A percentile compares a stretch with the other conserved stretches of the same genome.
phyloP scores from a whole-genome alignment of 2,797 vertebrate genomes.

The Cygnus olor region DNA sequence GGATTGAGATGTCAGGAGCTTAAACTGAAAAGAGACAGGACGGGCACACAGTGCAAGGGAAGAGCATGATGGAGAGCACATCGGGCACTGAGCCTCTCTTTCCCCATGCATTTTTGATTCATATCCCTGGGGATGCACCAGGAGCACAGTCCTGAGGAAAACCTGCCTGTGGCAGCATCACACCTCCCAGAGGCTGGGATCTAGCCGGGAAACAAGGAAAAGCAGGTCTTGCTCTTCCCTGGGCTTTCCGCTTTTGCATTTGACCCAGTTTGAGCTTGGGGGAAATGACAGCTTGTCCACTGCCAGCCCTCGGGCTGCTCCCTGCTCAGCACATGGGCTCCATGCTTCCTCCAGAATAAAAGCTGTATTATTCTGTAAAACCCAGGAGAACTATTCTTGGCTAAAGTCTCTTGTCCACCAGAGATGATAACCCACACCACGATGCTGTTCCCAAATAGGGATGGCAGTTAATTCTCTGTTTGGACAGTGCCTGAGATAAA shows the following conservation, averaged over 20 bases:
- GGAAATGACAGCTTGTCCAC: neutral
- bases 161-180: neutral
- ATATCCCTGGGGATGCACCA: neutral
- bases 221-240: neutral
- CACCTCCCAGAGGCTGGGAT: neutral
- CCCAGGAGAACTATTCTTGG: neutral
- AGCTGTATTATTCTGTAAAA: neutral
- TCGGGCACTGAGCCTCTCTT: neutral
- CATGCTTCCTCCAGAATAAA: neutral
- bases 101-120: neutral
- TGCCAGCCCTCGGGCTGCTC: neutral
- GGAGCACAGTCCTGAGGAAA: neutral
- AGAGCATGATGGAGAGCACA: neutral
- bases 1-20: neutral
- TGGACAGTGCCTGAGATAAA: neutral
- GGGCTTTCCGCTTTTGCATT: conserved; percentile 11
- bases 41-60: neutral
- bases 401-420: neutral
- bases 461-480: neutral
- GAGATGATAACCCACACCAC: neutral
- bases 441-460: neutral
- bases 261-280: neutral
- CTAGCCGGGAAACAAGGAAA: neutral
- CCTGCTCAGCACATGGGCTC: fast-evolving
- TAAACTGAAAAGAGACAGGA: neutral